Evolutionary conservation across 2,113 vertebrate genomes (phyloP), one percentile per base, ranked within the genome.

Genomic region (Platanista minor): DNA sequence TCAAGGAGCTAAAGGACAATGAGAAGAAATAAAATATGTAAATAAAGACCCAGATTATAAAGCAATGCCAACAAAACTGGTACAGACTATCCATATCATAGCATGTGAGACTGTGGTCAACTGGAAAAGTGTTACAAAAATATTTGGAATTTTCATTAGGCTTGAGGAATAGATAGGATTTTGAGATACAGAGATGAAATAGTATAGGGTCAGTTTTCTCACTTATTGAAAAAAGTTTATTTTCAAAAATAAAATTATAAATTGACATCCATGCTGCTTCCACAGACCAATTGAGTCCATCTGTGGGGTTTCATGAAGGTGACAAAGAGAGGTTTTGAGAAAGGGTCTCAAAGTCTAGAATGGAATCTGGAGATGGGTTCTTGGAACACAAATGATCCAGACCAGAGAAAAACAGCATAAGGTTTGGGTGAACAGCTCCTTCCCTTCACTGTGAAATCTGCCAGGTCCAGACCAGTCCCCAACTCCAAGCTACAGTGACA

Each of bases 181-280:
- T 85, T 11, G 29, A 92, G 36, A 77, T 31, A 49, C 12, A 71
- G 10, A 69, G 39, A 41, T 31, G 31, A 71, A 81, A 23, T 61
- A 27, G 31, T 20, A 0, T 64, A 83, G n/a, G 12, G 46, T 62
- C 13, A 69, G 6, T 80, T 14, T 71, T 74, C 54, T 81, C 13
- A 8, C 13, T 75, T 74, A 66, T 3, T 71, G 33, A 23, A 72
- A 93, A 46, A 85, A 41, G 25, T 59, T 66, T 72, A 25, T 87
- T 94, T 97, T 92, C 54, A 87, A 80, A 77, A 69, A 75, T 80
- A 69, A 84, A 95, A 78, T 86, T 87, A 29, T 36, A 89, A 94
- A 52, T 39, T n/a, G 39, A 59, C 52, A 49, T 83, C 69, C 33
- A 41, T 27, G 31, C 5, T 87, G 23, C 61, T 74, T 83, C 14